Evolutionary conservation across 64 coral and sea anemone genomes (phyloP).

Genomic region (Montipora foliosa): DNA sequence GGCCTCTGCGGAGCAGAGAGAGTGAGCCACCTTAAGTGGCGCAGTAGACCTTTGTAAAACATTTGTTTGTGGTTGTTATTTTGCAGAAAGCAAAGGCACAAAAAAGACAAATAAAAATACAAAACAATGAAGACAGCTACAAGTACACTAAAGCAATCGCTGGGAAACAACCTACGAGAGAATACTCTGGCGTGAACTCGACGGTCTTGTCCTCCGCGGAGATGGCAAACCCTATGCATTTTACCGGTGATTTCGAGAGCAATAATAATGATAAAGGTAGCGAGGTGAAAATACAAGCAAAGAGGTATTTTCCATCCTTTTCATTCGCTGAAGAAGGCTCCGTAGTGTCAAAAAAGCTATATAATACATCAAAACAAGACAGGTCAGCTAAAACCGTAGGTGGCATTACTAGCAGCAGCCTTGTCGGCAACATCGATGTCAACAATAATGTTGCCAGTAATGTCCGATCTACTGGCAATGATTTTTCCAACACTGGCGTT

Average conservation of each 20-base stretch:
- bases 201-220: background rate
- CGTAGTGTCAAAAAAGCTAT: background rate
- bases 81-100: constrained; percentile 38
- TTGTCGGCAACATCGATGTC: background rate
- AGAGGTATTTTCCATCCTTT: background rate
- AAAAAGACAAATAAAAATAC: constrained; percentile 1
- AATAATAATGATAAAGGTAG: background rate
- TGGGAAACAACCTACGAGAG: background rate
- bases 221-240: background rate
- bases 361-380: background rate
- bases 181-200: background rate
- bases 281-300: background rate
- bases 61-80: background rate
- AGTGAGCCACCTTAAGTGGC: too few species aligned
- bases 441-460: background rate
- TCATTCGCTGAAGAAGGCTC: background rate
- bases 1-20: too few species aligned
- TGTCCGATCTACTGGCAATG: background rate
- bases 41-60: too few species aligned
- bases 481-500: background rate
- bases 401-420: background rate
- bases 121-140: background rate
- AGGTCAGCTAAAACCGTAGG: background rate
- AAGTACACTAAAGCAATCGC: background rate
- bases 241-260: background rate